These are phyloP conservation scores for Reticulitermes lucifugus DNA, from an alignment of 2,888 invertebrate species.

Conservation along the genomic window DNA sequence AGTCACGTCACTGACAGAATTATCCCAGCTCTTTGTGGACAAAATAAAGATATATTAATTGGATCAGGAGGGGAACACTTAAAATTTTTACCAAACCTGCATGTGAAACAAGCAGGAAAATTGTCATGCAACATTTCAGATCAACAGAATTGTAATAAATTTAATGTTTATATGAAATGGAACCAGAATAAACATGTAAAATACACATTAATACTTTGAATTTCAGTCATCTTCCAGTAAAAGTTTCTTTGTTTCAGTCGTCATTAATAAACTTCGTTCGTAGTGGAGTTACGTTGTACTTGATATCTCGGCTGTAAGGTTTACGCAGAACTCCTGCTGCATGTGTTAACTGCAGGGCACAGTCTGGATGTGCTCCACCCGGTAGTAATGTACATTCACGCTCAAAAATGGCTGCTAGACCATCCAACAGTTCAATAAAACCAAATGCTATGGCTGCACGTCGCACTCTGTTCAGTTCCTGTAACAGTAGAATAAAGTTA, in stretches of 20 bases:
- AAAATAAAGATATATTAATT: too few relatives aligned
- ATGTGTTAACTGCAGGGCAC: conserved; percentile 89
- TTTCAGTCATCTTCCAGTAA: too few relatives aligned
- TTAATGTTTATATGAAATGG: too few relatives aligned
- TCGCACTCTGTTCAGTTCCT: conserved; percentile 92
- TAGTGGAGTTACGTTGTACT: conserved; percentile 65
- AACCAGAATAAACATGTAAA: too few relatives aligned
- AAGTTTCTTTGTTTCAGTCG: conserved; percentile 51
- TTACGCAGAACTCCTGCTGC: conserved; percentile 86
- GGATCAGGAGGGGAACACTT: too few relatives aligned
- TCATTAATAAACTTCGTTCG: conserved; percentile 64
- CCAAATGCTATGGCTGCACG: conserved; percentile 93
- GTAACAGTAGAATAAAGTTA: conserved; percentile 38
- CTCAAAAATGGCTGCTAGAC: conserved; percentile 88
- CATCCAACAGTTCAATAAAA: conserved; percentile 88
- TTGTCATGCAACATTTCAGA: too few relatives aligned
- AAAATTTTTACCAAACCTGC: too few relatives aligned
- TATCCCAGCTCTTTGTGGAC: too few relatives aligned
- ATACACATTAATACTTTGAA: too few relatives aligned
- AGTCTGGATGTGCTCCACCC: conserved; percentile 83
- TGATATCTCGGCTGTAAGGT: conserved; percentile 67
- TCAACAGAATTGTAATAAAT: too few relatives aligned
- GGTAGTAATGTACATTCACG: conserved; percentile 87
- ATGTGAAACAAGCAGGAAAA: too few relatives aligned
- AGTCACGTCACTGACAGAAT: too few relatives aligned